These are phyloP conservation scores for Pterocles gutturalis DNA, from an alignment of 2,113 vertebrate genomes.

Conservation along the genomic window DNA sequence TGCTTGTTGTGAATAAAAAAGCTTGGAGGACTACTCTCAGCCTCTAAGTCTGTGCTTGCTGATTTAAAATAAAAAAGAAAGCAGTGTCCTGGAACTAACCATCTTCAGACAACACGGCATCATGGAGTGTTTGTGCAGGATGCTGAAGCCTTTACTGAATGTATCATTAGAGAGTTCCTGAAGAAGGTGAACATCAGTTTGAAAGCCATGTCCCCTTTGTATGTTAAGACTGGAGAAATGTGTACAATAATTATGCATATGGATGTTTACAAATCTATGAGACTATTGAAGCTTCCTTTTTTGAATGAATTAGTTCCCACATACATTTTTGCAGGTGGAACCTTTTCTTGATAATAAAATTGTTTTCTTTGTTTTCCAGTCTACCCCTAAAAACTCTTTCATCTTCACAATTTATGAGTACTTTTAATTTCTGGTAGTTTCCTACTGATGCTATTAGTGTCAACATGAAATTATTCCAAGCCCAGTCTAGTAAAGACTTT, in stretches of 20 bases:
- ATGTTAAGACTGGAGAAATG: background rate
- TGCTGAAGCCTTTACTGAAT: background rate
- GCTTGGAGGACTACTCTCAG: background rate
- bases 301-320: background rate
- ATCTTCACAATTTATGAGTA: background rate
- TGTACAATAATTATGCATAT: accelerated
- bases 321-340: background rate
- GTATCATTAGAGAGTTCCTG: background rate
- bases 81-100: accelerated
- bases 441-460: background rate
- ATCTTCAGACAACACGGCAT: background rate
- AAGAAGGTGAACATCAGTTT: background rate
- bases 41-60: accelerated
- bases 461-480: background rate
- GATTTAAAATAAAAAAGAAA: background rate
- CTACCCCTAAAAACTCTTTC: slow-evolving; percentile 21
- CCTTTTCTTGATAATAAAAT: background rate
- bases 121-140: background rate
- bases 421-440: slow-evolving; percentile 18
- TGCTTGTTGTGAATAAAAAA: background rate
- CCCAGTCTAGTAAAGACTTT: background rate
- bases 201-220: accelerated
- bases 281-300: background rate
- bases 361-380: background rate
- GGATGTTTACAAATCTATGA: background rate